phyloP scores from a whole-genome alignment of 2,888 invertebrate genomes.

The Bombyx huttoni region DNA sequence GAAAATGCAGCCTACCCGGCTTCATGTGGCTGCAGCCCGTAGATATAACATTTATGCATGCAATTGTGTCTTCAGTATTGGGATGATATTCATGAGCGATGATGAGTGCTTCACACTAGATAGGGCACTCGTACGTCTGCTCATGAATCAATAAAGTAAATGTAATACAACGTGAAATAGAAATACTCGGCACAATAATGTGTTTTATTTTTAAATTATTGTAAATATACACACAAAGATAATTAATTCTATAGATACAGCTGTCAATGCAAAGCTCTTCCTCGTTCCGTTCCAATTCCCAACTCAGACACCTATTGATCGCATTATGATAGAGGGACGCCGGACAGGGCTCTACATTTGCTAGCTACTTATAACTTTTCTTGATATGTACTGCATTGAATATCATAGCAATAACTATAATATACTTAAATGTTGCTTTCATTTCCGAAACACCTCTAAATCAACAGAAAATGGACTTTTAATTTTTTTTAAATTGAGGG shows the following conservation, averaged over 20 bases:
- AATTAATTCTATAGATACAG: conserved; percentile 12
- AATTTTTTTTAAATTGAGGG: background rate
- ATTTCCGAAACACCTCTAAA: background rate
- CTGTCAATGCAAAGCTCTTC: conserved; percentile 36
- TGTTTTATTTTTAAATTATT: too few relatives aligned
- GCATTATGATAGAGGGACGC: conserved; percentile 15
- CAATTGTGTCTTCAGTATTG: too few relatives aligned
- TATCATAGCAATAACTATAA: background rate
- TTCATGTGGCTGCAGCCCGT: too few relatives aligned
- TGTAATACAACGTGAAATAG: too few relatives aligned
- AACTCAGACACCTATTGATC: conserved; percentile 48
- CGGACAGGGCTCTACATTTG: background rate
- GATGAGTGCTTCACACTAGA: too few relatives aligned
- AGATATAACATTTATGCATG: too few relatives aligned
- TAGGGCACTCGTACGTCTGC: too few relatives aligned
- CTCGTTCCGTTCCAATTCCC: conserved; percentile 39
- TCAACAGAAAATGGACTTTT: background rate
- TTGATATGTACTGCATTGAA: background rate
- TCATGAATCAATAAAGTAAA: too few relatives aligned
- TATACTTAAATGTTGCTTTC: background rate
- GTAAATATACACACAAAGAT: background rate
- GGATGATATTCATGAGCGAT: too few relatives aligned
- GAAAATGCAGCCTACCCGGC: too few relatives aligned
- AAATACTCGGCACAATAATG: too few relatives aligned
- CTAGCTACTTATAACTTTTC: background rate